phyloP scores from a whole-genome alignment of 2,797 vertebrate genomes.

The Chaunax sp. region DNA sequence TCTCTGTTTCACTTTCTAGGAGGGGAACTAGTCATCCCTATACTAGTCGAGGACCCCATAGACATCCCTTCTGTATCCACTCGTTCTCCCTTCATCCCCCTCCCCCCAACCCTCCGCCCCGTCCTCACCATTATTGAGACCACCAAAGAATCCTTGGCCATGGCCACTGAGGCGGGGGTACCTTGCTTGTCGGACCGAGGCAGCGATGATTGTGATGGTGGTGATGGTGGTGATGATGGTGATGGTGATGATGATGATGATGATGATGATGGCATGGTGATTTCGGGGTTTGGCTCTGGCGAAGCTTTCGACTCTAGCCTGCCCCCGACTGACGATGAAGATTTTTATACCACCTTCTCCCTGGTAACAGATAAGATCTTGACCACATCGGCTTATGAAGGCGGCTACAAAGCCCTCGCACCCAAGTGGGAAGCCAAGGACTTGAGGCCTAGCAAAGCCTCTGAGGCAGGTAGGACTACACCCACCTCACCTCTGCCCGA shows the following conservation, averaged over 20 bases:
- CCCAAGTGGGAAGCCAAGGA: slow-evolving; percentile 99
- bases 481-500: slow-evolving; percentile 93
- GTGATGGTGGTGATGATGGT: slow-evolving; percentile 95
- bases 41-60: slow-evolving; percentile 99
- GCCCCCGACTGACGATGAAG: slow-evolving; percentile 99
- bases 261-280: slow-evolving; percentile 93
- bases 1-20: slow-evolving; percentile 88
- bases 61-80: slow-evolving; percentile 97
- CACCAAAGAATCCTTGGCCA: slow-evolving; percentile 99
- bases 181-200: slow-evolving; percentile 99
- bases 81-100: slow-evolving; percentile 96
- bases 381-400: slow-evolving; percentile 99
- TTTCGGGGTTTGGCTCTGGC: slow-evolving; percentile 99
- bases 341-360: slow-evolving; percentile 99
- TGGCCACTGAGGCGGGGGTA: slow-evolving; percentile 99
- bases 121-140: slow-evolving; percentile 99
- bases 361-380: slow-evolving; percentile 99
- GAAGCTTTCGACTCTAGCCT: slow-evolving; percentile 99
- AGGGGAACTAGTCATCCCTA: slow-evolving; percentile 99
- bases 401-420: slow-evolving; percentile 99
- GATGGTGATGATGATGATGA: slow-evolving; percentile 87
- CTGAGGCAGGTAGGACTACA: slow-evolving; percentile 98
- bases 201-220: slow-evolving; percentile 99
- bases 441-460: slow-evolving; percentile 99
- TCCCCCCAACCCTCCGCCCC: slow-evolving; percentile 95